These are phyloP conservation scores for Halocynthia aurantium DNA, from an alignment of 23 tunicate species.

Conservation along the genomic window DNA sequence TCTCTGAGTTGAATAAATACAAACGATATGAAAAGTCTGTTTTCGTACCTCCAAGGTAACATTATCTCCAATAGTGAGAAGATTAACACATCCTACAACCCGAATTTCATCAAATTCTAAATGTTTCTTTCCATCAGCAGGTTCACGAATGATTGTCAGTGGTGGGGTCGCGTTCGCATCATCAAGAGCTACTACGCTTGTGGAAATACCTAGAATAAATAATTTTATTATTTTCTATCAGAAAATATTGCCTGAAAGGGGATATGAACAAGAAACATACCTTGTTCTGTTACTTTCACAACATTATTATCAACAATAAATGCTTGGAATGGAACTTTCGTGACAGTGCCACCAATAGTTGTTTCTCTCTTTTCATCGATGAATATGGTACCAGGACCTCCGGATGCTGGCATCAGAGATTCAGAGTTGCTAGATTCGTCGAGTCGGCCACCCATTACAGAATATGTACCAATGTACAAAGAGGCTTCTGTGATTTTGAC, in stretches of 20 bases:
- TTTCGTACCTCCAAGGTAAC: conserved; percentile 7
- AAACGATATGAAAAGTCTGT: too few species aligned
- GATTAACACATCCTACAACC: conserved; percentile 3
- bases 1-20: too few species aligned
- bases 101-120: conserved; percentile 4
- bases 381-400: conserved; percentile 21
- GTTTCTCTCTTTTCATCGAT: conserved; percentile 20
- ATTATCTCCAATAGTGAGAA: conserved; percentile 12
- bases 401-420: not conserved
- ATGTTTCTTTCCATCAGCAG: not conserved
- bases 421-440: not conserved
- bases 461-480: conserved; percentile 19
- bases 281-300: conserved; percentile 9
- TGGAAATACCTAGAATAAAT: not conserved
- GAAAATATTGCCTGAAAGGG: too few species aligned
- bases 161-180: conserved; percentile 6
- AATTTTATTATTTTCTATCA: not conserved
- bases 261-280: not conserved
- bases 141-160: not conserved
- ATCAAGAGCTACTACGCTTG: not conserved
- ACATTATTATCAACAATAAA: conserved; percentile 12
- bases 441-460: conserved; percentile 17
- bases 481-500: not conserved
- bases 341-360: not conserved
- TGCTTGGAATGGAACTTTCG: not conserved